These are phyloP conservation scores for Drosophila bipectinata DNA, from an alignment of 1,140 invertebrate genomes.

Conservation along the genomic window DNA sequence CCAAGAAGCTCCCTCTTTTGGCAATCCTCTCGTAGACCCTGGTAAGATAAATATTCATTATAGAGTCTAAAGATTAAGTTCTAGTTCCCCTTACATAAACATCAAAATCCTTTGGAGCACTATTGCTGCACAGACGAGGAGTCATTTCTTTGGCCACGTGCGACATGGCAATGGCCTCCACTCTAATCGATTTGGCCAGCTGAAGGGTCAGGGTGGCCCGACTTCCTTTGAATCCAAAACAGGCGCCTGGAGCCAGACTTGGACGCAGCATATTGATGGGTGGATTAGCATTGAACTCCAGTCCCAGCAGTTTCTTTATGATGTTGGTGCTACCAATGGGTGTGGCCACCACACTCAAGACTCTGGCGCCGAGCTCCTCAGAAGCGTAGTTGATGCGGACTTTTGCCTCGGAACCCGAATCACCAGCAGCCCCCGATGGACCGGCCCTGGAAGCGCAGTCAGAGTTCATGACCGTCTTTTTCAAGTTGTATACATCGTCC, in stretches of 20 bases:
- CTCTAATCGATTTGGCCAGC: slow-evolving; percentile 50
- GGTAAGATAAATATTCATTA: too few species aligned
- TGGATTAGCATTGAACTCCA: slow-evolving; percentile 67
- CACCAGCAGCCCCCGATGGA: neutral
- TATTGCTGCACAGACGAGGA: slow-evolving; percentile 43
- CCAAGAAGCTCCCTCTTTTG: slow-evolving; percentile 27
- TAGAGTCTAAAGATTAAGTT: neutral
- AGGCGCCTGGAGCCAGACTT: slow-evolving; percentile 55
- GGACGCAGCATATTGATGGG: slow-evolving; percentile 64
- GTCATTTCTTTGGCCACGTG: slow-evolving; percentile 64
- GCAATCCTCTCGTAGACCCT: slow-evolving; percentile 25
- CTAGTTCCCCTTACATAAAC: slow-evolving; percentile 48
- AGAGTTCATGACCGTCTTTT: slow-evolving; percentile 27
- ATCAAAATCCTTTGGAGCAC: slow-evolving; percentile 71
- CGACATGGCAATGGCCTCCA: slow-evolving; percentile 54
- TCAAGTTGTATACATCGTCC: slow-evolving; percentile 68
- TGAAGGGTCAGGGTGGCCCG: slow-evolving; percentile 48
- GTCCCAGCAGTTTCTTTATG: slow-evolving; percentile 43
- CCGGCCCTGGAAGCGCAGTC: slow-evolving; percentile 3
- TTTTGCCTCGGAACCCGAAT: neutral
- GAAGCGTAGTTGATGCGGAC: slow-evolving; percentile 64
- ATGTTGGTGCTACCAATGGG: slow-evolving; percentile 44
- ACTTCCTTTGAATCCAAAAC: slow-evolving; percentile 56
- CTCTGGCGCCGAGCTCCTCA: slow-evolving; percentile 60
- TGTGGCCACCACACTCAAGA: slow-evolving; percentile 34